phyloP scores from a whole-genome alignment of 2,797 vertebrate genomes.

The Halcyon chelicuti region DNA sequence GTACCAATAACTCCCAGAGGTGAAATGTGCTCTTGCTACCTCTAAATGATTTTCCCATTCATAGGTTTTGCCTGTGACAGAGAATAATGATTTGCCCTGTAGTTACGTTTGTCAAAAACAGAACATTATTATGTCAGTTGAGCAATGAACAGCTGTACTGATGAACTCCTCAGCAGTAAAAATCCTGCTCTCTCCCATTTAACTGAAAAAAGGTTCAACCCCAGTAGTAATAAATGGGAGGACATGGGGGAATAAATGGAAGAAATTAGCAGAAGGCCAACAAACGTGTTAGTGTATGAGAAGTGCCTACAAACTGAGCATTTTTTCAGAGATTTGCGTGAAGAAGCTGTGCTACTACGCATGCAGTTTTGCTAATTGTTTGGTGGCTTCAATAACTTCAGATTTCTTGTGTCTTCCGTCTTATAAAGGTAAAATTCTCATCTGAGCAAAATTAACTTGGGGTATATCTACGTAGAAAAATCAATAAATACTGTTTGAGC shows the following conservation, averaged over 20 bases:
- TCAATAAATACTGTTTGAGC: slow-evolving; percentile 20
- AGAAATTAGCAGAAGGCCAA: slow-evolving; percentile 1
- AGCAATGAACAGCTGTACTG: slow-evolving; percentile 49
- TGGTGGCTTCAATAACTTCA: neutral
- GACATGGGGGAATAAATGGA: neutral
- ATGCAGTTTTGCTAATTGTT: neutral
- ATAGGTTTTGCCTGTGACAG: slow-evolving; percentile 45
- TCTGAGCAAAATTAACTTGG: slow-evolving; percentile 4
- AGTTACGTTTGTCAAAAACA: slow-evolving; percentile 60
- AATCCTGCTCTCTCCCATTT: slow-evolving; percentile 15
- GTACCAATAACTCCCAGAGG: slow-evolving; percentile 42
- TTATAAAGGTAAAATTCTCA: neutral
- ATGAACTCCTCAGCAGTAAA: slow-evolving; percentile 61
- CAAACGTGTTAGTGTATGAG: neutral
- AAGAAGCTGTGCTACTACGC: neutral
- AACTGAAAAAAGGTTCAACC: slow-evolving; percentile 24
- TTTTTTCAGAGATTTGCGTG: neutral
- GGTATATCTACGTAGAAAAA: neutral
- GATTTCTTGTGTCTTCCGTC: neutral
- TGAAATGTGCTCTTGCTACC: slow-evolving; percentile 44
- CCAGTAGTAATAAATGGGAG: slow-evolving; percentile 1
- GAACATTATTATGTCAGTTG: slow-evolving; percentile 53
- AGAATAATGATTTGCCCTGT: slow-evolving; percentile 54
- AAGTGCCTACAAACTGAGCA: neutral
- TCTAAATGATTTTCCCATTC: slow-evolving; percentile 57